Evolutionary conservation across 2,888 invertebrate genomes (phyloP), one percentile per base, ranked within the genome.

Genomic region (Folsomia candida): DNA sequence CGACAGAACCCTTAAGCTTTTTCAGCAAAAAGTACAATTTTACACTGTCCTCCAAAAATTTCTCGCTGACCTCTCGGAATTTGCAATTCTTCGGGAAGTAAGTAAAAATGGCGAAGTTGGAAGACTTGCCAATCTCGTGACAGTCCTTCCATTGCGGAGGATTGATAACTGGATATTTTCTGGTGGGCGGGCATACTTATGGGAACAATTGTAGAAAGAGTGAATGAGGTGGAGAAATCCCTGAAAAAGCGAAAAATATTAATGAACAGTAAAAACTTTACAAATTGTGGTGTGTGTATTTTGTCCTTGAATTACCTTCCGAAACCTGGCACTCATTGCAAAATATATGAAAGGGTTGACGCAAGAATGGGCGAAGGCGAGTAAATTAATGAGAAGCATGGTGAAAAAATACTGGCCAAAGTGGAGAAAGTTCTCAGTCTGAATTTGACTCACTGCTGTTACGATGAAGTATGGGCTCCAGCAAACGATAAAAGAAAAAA

Each of bases 401-500:
- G 83, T 84, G 77, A 85, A 84, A 73, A 84, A 81, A 77, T 82
- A 85, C 74, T 85, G 82, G 18, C 82, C 80, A 24, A 82, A 76
- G 9, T 81, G 75, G 26, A 84, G 80, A 75, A 83, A 84, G 70
- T 82, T 84, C 57, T 77, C 76, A 4, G 76, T 68, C 72, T 83
- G 83, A 2, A 83, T 78, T 74, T 84, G 84, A 3, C 83, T 83
- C 11, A 84, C 76, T n/a, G 84, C 80, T 28, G 81, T 82, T 6
- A 84, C 83, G 20, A 84, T 71, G 74, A 84, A 85, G 72, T 83
- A 83, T 0, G 85, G 85, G 1, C 84, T 84, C 85, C 85, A 85
- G 59, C 82, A 82, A 24, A 84, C 78, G 22, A 83, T 81, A 72
- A 84, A 85, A 0, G 83, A 82, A 11, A 82, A 71, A 1, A 84